Conservation (phyloP, 2,113 vertebrate genomes). For the Zosterops pallidus region DNA sequence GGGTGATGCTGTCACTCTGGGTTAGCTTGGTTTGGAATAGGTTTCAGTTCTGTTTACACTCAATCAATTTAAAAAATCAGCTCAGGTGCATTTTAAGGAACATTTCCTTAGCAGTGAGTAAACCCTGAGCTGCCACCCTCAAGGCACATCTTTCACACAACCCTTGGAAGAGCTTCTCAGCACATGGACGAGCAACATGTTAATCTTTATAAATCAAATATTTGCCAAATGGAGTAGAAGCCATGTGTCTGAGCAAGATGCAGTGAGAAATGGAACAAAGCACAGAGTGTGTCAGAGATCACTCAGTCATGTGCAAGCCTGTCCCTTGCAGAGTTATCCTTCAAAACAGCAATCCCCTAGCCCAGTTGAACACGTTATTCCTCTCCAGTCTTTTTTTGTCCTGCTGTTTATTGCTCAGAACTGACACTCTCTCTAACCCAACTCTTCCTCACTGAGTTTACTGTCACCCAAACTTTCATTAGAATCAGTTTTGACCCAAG, state of each 20-base stretch:
- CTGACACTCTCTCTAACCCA: not conserved
- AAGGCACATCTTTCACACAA: constrained; percentile 42
- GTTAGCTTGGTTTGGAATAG: not conserved
- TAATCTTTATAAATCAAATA: constrained; percentile 52
- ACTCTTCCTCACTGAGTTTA: not conserved
- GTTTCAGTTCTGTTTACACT: not conserved
- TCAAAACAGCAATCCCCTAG: not conserved
- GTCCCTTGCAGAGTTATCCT: not conserved
- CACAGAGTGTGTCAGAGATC: not conserved
- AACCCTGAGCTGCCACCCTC: constrained; percentile 1
- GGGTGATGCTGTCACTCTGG: constrained; percentile 27
- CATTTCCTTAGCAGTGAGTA: not conserved
- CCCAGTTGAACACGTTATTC: not conserved
- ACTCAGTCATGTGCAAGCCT: not conserved
- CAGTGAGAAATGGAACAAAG: constrained; percentile 13
- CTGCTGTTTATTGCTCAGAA: not conserved
- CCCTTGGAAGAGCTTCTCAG: constrained; percentile 38
- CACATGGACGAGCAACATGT: constrained; percentile 24
- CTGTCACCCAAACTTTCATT: not conserved
- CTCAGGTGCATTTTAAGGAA: constrained; percentile 19
- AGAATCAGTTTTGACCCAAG: not conserved
- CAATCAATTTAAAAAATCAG: constrained; percentile 47
- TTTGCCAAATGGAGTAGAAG: constrained; percentile 57
- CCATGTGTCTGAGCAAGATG: constrained; percentile 34
- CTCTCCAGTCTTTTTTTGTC: not conserved